Evolutionary conservation across 2,797 vertebrate genomes (phyloP), one percentile per base, ranked within the genome.

Genomic region (Neomorphus geoffroyi): DNA sequence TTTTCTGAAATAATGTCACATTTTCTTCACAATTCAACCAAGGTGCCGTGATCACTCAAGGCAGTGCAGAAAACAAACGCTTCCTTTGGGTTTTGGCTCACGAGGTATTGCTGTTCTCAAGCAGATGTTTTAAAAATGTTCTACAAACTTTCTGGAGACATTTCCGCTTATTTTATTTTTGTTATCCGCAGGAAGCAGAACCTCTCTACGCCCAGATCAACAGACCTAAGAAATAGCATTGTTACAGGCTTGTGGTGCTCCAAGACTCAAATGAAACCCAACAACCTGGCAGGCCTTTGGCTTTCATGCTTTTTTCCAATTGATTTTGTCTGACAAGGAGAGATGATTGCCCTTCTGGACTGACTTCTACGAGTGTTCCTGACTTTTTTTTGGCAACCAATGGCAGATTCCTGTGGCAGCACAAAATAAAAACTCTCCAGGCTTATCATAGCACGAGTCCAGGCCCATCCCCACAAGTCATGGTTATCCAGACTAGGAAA

Each of bases 161-260:
- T 83, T 27, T 91, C 56, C 3, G 5, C 95, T 97, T 43, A 97
- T 69, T 93, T 91, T 97, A 32, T 88, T 83, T 95, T 95, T 92
- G 80, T 97, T 95, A 17, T 97, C 97, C 97, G 90, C 97, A 99
- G 98, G 98, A 98, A 98, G 98, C 98, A 95, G 99, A 99, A 97
- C 99, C 99, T 98, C 98, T 99, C 97, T 99, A 99, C 92, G 99
- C 99, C 97, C 98, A 98, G 98, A 99, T 99, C 98, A 98, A 98
- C 98, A 99, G 99, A 98, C 98, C 98, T 98, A 99, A 99, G 98
- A 99, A 99, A 98, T 99, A 98, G 97, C 96, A 74, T 96, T 95
- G 66, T 56, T 94, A 93, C 50, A 87, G 95, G 97, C 96, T 97
- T 87, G 95, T 94, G 96, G 96, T 96, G 97, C 97, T 97, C 96